A percentile compares a stretch with the other conserved stretches of the same genome.
These are phyloP conservation scores for Falco naumanni DNA, from an alignment of 2,797 vertebrate species.

Conservation along the genomic window DNA sequence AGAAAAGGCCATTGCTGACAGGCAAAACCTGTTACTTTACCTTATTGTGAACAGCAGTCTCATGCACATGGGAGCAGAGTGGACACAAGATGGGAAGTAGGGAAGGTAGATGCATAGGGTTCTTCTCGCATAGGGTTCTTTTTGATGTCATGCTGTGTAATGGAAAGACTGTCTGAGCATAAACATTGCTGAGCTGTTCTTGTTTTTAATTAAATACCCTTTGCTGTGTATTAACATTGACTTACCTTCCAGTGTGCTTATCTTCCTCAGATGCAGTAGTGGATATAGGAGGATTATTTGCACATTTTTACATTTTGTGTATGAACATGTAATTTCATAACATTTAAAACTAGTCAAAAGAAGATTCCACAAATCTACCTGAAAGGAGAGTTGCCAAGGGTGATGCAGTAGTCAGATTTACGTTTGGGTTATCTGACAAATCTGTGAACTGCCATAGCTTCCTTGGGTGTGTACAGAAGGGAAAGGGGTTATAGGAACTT, in stretches of 20 bases:
- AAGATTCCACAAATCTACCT: neutral
- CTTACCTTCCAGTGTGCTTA: neutral
- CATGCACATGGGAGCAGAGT: neutral
- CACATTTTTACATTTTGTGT: neutral
- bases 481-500: neutral
- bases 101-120: neutral
- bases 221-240: neutral
- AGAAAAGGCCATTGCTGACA: neutral
- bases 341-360: neutral
- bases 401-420: conserved; percentile 27
- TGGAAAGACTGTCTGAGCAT: neutral
- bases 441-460: conserved; percentile 32
- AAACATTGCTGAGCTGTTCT: neutral
- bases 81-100: conserved; percentile 14
- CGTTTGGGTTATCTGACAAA: conserved; percentile 23
- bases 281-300: neutral
- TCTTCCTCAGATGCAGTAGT: neutral
- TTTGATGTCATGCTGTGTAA: neutral
- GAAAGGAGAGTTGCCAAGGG: neutral
- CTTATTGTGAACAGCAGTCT: neutral
- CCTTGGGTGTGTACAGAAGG: neutral
- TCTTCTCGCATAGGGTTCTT: neutral
- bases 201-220: neutral
- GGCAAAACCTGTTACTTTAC: neutral
- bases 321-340: neutral